A percentile compares a stretch with the other conserved stretches of the same genome.
Evolutionary conservation across 1,140 invertebrate genomes (phyloP).

Genomic region (Gryllus bimaculatus): DNA sequence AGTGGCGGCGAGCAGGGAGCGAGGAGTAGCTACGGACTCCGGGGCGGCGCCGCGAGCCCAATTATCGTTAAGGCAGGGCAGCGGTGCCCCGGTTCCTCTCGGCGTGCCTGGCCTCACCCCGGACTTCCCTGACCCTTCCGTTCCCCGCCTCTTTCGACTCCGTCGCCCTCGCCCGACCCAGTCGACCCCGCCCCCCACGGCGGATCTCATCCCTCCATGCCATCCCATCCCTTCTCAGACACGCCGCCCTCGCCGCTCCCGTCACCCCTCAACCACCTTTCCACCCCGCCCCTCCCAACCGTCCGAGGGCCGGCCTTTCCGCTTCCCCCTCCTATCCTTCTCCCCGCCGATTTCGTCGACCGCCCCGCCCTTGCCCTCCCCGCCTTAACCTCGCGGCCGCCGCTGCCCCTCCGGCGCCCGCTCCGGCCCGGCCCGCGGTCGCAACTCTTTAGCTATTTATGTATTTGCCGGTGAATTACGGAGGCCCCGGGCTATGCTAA

Average conservation of each 20-base stretch:
- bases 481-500: background rate
- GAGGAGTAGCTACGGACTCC: background rate
- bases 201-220: too few relatives aligned
- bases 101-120: too few relatives aligned
- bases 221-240: too few relatives aligned
- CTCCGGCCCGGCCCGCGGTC: background rate
- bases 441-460: constrained; percentile 5
- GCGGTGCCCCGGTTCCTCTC: background rate
- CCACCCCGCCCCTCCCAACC: too few relatives aligned
- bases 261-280: too few relatives aligned
- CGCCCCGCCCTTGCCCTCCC: background rate
- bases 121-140: background rate
- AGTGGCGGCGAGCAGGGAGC: background rate
- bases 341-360: background rate
- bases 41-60: background rate
- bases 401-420: too few relatives aligned
- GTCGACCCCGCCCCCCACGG: background rate
- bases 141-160: background rate
- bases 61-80: background rate
- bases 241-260: too few relatives aligned
- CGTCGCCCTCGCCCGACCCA: background rate
- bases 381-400: too few relatives aligned
- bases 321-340: background rate
- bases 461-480: background rate
- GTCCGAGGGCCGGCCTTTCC: too few relatives aligned